Percentiles rank a stretch among this genome's conserved stretches.
Evolutionary conservation across 2,113 vertebrate species (phyloP).

Genomic region (Phyllopteryx taeniolatus): DNA sequence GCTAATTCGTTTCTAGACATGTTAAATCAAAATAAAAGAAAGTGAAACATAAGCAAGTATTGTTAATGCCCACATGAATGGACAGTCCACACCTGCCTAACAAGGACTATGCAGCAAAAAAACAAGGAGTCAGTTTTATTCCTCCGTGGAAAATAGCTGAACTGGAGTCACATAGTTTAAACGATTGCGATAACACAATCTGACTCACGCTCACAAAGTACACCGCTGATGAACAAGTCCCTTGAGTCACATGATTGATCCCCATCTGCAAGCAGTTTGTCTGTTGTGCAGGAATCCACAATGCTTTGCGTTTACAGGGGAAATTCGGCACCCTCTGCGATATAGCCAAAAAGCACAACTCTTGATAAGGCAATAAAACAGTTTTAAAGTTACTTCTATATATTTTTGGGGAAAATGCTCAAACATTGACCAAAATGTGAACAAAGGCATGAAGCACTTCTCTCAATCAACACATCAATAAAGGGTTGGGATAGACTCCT

Average conservation of each 20-base stretch:
- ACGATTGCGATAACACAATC: not conserved
- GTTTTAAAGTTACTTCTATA: not conserved
- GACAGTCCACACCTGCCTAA: not conserved
- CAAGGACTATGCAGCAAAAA: not conserved
- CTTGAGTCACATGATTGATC: not conserved
- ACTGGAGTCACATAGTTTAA: not conserved
- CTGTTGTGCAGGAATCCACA: not conserved
- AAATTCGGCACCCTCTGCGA: not conserved
- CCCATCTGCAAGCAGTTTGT: not conserved
- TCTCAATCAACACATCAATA: not conserved
- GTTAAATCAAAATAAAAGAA: not conserved
- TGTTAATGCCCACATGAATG: not conserved
- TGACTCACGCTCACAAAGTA: not conserved
- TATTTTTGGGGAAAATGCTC: not conserved
- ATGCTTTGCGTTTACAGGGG: not conserved
- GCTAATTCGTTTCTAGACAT: not conserved
- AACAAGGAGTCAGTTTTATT: not conserved
- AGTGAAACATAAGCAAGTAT: not conserved
- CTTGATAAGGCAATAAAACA: not conserved
- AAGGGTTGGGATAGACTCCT: not conserved
- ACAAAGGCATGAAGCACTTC: not conserved
- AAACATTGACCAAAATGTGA: not conserved
- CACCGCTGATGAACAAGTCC: not conserved
- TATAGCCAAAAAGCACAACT: not conserved
- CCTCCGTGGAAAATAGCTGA: not conserved